Conservation (phyloP, 2,797 vertebrate genomes). For the Sphenodon punctatus region DNA sequence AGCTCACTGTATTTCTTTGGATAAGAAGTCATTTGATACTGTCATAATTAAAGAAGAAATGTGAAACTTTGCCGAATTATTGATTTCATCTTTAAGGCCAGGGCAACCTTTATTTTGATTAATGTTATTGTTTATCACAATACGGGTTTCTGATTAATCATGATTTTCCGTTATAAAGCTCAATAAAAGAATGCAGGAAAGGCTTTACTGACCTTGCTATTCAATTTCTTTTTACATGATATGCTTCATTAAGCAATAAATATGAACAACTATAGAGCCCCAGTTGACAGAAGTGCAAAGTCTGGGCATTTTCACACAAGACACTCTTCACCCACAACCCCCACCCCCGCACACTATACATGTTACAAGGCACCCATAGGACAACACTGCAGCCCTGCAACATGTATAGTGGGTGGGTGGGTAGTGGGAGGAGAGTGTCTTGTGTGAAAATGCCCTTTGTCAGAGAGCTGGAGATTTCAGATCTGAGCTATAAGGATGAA, state of each 20-base stretch:
- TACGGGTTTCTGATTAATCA: background rate
- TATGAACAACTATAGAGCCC: background rate
- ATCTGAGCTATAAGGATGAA: background rate
- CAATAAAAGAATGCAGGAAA: background rate
- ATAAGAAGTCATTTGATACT: background rate
- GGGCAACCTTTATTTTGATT: fast-evolving
- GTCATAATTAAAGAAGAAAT: background rate
- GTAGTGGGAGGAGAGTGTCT: no score
- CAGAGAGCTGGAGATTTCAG: slow-evolving; percentile 3
- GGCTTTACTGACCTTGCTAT: background rate
- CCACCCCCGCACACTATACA: no score
- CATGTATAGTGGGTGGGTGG: no score
- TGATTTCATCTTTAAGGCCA: background rate
- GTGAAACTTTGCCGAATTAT: background rate
- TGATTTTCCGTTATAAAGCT: slow-evolving; percentile 10
- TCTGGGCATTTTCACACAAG: no score
- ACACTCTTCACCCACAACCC: no score
- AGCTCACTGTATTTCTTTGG: background rate
- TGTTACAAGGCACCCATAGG: no score
- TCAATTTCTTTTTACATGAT: no score
- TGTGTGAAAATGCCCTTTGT: no score
- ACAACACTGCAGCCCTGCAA: no score
- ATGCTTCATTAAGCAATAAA: slow-evolving; percentile 23
- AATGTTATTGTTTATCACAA: background rate
- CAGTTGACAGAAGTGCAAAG: background rate